Evolutionary conservation across 2,888 invertebrate genomes (phyloP), one percentile per base, ranked within the genome.

Genomic region (Sinhomidia bicolor): DNA sequence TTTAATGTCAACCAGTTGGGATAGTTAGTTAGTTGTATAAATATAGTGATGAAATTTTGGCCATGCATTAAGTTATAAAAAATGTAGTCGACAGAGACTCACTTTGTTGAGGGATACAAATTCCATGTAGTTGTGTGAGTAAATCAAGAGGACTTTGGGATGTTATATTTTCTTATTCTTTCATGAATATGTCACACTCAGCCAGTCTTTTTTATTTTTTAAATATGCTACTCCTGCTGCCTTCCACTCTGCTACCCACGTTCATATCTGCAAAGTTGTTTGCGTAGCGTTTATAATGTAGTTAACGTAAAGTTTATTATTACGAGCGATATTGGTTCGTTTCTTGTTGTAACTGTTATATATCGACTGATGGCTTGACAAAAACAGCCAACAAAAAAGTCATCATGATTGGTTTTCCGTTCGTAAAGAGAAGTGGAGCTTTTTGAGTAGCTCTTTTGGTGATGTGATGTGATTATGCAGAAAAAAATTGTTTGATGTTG

Each of bases 1-100:
- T 74, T 74, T 74, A 74, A 74, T 74, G 74, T 74, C 74, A 47
- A 26, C 74, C 47, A 47, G 74, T 47, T 74, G 74, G n/a, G n/a
- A n/a, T n/a, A n/a, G n/a, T n/a, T n/a, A n/a, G n/a, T n/a, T 74
- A 29, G 74, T 29, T 74, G 4, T 51, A 36, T 44, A 23, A 10
- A 14, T 36, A 20, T 12, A 29, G n/a, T 74, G 74, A 74, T 74
- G 74, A 74, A 74, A 74, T 71, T 71, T 44, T 74, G 74, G 29
- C 36, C 23, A 44, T 26, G 36, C 14, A 51, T 74, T 74, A 26
- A 36, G 71, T 44, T 36, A 36, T 23, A 14, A 62, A n/a, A 14
- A 20, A 54, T 3, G n/a, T 5, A 12, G 54, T 20, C 17, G 54
- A n/a, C 4, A n/a, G 51, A n/a, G 44, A 36, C 36, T 36, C 9